Evolutionary conservation across 2,888 invertebrate genomes (phyloP).

Genomic region (Yponomeuta cagnagella): DNA sequence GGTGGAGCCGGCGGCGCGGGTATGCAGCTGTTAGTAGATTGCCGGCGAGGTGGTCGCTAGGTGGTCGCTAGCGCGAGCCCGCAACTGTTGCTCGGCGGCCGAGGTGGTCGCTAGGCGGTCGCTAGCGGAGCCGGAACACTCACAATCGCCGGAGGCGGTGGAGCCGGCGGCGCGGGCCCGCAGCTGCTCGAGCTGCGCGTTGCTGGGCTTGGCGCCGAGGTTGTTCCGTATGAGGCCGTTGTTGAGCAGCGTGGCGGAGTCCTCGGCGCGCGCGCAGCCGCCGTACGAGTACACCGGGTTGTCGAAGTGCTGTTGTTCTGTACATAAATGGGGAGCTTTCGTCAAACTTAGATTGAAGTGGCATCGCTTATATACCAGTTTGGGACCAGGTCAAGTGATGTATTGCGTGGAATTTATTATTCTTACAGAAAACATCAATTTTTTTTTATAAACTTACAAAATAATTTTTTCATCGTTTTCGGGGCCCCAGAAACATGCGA

Average conservation of each 20-base stretch:
- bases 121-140: conserved; percentile 26
- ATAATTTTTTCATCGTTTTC: too few species aligned
- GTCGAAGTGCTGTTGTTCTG: conserved; percentile 92
- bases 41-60: conserved; percentile 38
- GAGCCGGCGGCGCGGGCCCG: conserved; percentile 70
- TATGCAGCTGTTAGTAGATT: too few species aligned
- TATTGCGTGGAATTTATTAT: too few species aligned
- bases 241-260: conserved; percentile 72
- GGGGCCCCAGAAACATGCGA: too few species aligned
- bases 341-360: too few species aligned
- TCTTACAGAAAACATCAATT: too few species aligned
- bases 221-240: conserved; percentile 78
- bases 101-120: too few species aligned
- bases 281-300: conserved; percentile 93
- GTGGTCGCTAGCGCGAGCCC: conserved; percentile 58
- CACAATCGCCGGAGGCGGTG: conserved; percentile 61
- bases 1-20: conserved; percentile 61
- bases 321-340: neutral
- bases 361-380: too few species aligned
- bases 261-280: conserved; percentile 67
- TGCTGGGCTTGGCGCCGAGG: conserved; percentile 71
- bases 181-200: conserved; percentile 77
- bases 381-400: too few species aligned
- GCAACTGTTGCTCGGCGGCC: conserved; percentile 60
- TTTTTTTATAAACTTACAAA: too few species aligned